Evolutionary conservation across 2,113 vertebrate genomes (phyloP), one percentile per base, ranked within the genome.

Genomic region (Oncorhynchus gorbuscha): DNA sequence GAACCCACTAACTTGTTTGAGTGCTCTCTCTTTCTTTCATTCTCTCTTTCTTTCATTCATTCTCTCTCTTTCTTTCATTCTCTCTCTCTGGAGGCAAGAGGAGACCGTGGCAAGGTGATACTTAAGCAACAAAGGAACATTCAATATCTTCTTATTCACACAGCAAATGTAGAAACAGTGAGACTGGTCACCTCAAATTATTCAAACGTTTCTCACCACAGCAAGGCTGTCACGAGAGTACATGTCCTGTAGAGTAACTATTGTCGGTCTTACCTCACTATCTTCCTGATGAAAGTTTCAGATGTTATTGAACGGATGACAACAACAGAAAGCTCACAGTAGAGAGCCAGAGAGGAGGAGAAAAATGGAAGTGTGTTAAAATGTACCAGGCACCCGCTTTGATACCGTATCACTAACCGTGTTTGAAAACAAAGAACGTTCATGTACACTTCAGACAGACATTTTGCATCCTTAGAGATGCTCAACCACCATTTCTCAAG

Each of bases 391-490:
- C 67, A 39, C 32, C 14, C 67, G 49, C 69, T 49, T 70, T 70
- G 39, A 70, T 24, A 14, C 3, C 4, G 14, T 69, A 48, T 70
- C 35, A 48, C 45, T 70, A n/a, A 49, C 45, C 45, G n/a, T 48
- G 11, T 70, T 14, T 70, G 69, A 70, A 70, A 70, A 70, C 39
- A 70, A 70, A 26, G 39, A 22, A n/a, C 22, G 12, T 49, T 70
- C 69, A 70, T 70, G 49, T 70, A 20, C 69, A 70, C 69, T 70
- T 70, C 35, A 70, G 18, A 70, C 69, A 70, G 20, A 22, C 22
- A n/a, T 24, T 70, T 26, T 22, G 11, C 69, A 28, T 70, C 69
- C 22, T 49, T 11, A 5, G 7, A 70, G 69, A 30, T 24, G 22
- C 20, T 70, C 45, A 67, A 14, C 24, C 26, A 67, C 26, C 26